Evolutionary conservation across 2,797 vertebrate species (phyloP).

Genomic region (Gymnoscopelus braueri): DNA sequence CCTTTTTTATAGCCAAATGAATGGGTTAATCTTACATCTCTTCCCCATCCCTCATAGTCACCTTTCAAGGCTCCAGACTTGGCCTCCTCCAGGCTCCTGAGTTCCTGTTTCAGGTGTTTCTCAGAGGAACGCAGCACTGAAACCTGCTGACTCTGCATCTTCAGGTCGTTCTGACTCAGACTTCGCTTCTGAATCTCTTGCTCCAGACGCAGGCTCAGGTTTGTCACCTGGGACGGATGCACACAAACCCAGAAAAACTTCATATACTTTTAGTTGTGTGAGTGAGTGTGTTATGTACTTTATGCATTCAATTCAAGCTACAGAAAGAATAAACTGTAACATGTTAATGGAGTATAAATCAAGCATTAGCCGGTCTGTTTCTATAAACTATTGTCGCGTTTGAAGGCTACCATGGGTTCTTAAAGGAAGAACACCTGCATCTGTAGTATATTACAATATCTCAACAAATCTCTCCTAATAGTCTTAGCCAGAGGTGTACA

Average conservation of each 20-base stretch:
- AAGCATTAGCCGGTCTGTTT: neutral
- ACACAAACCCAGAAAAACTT: neutral
- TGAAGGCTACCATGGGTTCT: too few relatives aligned
- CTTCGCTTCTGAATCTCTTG: conserved; percentile 92
- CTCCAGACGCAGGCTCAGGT: conserved; percentile 88
- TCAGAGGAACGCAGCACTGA: conserved; percentile 89
- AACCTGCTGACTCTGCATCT: conserved; percentile 92
- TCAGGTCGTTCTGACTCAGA: conserved; percentile 91
- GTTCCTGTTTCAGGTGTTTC: conserved; percentile 96
- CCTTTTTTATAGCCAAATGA: too few relatives aligned
- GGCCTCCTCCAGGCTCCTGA: conserved; percentile 95
- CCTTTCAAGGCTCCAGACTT: conserved; percentile 95
- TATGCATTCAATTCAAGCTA: neutral
- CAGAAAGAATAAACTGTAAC: neutral
- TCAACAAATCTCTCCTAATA: too few relatives aligned
- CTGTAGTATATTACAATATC: too few relatives aligned
- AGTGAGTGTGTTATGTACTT: too few relatives aligned
- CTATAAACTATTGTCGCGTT: too few relatives aligned
- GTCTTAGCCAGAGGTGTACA: too few relatives aligned
- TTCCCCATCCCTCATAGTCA: conserved; percentile 48
- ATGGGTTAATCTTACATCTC: too few relatives aligned
- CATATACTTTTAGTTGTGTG: too few relatives aligned
- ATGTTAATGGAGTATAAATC: neutral
- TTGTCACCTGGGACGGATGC: conserved; percentile 82
- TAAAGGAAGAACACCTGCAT: too few relatives aligned